Evolutionary conservation across 2,888 invertebrate genomes (phyloP).

Genomic region (Geophilus truncorum): DNA sequence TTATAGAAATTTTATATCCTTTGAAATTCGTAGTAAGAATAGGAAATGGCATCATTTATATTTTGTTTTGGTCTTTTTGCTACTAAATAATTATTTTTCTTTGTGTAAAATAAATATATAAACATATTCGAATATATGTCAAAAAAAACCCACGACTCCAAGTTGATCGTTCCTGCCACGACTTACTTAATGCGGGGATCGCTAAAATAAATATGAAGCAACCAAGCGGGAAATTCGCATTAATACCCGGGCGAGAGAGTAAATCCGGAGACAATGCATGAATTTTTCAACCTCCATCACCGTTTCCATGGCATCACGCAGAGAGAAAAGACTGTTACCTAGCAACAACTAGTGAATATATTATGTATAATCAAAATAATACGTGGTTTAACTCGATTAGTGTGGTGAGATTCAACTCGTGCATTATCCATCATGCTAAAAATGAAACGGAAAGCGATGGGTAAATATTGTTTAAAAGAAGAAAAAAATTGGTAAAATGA

Average conservation of each 20-base stretch:
- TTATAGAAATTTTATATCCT: no score
- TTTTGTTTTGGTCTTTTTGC: no score
- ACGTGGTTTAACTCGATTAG: slow-evolving; percentile 19
- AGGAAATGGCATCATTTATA: no score
- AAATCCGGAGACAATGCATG: slow-evolving; percentile 24
- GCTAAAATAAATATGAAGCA: slow-evolving; percentile 24
- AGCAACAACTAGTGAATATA: slow-evolving; percentile 9
- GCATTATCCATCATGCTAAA: slow-evolving; percentile 11
- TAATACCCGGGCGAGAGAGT: slow-evolving; percentile 18
- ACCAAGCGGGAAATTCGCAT: slow-evolving; percentile 19
- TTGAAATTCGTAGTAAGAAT: no score
- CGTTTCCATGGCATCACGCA: slow-evolving; percentile 14
- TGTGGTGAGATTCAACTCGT: slow-evolving; percentile 16
- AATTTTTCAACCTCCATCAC: slow-evolving; percentile 16
- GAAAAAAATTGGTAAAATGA: neutral
- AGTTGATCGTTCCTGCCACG: neutral
- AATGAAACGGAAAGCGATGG: neutral
- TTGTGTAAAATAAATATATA: no score
- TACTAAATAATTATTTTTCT: no score
- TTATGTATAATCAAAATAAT: slow-evolving; percentile 19
- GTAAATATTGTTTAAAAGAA: neutral
- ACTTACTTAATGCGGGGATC: slow-evolving; percentile 13
- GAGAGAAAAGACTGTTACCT: neutral
- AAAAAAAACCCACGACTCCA: no score
- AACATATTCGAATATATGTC: no score